A percentile compares a stretch with the other conserved stretches of the same genome.
These are phyloP conservation scores for Zelostemma sp. DNA, from an alignment of 1,140 invertebrate species.

Conservation along the genomic window DNA sequence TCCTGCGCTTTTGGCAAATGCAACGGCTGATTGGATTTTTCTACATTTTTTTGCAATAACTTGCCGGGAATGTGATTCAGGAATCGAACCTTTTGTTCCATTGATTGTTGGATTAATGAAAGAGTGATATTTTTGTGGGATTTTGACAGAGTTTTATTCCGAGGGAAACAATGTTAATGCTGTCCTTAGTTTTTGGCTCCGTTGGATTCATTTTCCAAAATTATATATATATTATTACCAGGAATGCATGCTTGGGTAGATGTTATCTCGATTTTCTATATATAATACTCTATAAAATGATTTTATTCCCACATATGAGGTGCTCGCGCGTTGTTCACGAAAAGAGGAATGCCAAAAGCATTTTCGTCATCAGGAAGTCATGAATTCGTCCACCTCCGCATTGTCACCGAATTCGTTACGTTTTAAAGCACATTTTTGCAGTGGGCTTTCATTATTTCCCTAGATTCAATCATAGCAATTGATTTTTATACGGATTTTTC, in stretches of 20 bases:
- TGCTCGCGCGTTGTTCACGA: no score
- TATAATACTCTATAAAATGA: not conserved
- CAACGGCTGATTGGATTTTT: no score
- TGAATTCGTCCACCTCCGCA: conserved; percentile 31
- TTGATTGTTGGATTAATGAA: no score
- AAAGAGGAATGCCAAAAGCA: conserved; percentile 62
- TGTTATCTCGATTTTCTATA: not conserved
- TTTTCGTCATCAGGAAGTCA: conserved; percentile 59
- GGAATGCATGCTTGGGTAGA: conserved; percentile 17
- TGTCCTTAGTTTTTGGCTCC: not conserved
- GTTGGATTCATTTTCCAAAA: conserved; percentile 9
- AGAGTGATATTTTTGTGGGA: no score
- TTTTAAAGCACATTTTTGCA: no score
- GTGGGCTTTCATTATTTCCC: no score
- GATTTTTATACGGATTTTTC: no score
- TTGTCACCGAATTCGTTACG: no score
- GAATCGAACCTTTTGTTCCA: not conserved
- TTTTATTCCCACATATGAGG: not conserved
- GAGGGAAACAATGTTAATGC: not conserved
- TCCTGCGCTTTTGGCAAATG: no score
- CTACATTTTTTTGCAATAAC: not conserved
- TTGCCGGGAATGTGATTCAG: not conserved
- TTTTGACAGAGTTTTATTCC: no score
- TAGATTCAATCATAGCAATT: no score
- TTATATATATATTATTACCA: conserved; percentile 17